Base-by-base conservation (phyloP, 2,888 invertebrate genomes). In the Morpho achilles region DNA sequence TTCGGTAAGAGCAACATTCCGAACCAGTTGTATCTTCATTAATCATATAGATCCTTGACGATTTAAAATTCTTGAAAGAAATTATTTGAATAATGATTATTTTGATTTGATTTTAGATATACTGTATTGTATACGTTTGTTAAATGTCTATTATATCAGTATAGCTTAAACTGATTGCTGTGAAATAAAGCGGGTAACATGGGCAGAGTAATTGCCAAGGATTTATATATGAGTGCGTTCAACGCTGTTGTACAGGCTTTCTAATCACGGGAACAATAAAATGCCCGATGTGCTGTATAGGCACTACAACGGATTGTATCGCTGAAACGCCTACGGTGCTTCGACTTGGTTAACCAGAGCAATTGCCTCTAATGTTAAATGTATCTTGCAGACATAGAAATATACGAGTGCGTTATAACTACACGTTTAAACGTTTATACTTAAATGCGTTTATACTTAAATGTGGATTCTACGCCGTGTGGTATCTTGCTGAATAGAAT, bases 251-350 rank as follows among this genome's bases (percentile, higher is more conserved):
- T 52, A 61, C 61, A 59, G 61, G 67, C 70, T 75, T 73, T 75
- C 72, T 74, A 74, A 75, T 76, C 70, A 70, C 67, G 68, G 62
- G 59, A 73, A 74, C 73, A 74, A 74, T 75, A 71, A 73, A 70
- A 66, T 62, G 59, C 63, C 64, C 57, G 53, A 60, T 58, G 60
- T 60, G 51, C 59, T 57, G 39, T 55, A 62, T 54, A 54, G 56
- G 53, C 47, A 48, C 48, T 49, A 56, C 62, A 62, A 57, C 59
- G 62, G 59, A 62, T 62, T 44, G 59, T 56, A 62, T 62, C 62
- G 53, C 53, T 50, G 53, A 50, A 59, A 62, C 62, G 62, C 62
- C 62, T 62, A 62, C 62, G 62, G 59, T 59, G 59, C 56, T 59
- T 46, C 56, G 58, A 53, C 58, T 55, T 50, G 42, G 42, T 10